phyloP scores from a whole-genome alignment of 1,140 invertebrate genomes.

The Telenomus remus region DNA sequence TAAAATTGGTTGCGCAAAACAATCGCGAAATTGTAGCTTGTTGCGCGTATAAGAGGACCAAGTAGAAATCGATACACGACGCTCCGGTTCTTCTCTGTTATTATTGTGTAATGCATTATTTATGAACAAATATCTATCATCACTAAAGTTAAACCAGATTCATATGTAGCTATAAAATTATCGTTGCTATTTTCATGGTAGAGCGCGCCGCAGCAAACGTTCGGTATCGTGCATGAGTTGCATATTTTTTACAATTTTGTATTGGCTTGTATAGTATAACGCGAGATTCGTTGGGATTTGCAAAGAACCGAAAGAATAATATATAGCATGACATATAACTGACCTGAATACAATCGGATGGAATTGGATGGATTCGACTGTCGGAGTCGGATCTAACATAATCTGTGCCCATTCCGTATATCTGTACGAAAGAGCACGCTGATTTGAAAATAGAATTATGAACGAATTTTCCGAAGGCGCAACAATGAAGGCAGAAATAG shows the following conservation, averaged over 20 bases:
- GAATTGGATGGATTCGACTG: slow-evolving; percentile 25
- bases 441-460: slow-evolving; percentile 36
- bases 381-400: slow-evolving; percentile 24
- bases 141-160: too few relatives aligned
- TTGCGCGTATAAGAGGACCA: slow-evolving; percentile 13
- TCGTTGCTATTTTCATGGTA: too few relatives aligned
- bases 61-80: slow-evolving; percentile 34
- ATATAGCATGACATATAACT: slow-evolving; percentile 1
- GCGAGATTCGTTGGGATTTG: too few relatives aligned
- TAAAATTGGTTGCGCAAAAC: slow-evolving; percentile 31
- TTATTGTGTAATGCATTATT: too few relatives aligned
- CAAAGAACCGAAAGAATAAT: neutral
- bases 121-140: too few relatives aligned
- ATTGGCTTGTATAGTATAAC: too few relatives aligned
- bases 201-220: too few relatives aligned
- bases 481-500: slow-evolving; percentile 26
- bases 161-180: too few relatives aligned
- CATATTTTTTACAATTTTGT: too few relatives aligned
- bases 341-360: slow-evolving; percentile 16
- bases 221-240: too few relatives aligned
- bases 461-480: slow-evolving; percentile 19
- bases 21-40: slow-evolving; percentile 29
- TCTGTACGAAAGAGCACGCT: slow-evolving; percentile 20
- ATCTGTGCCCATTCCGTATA: slow-evolving; percentile 20
- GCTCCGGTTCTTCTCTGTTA: neutral